Evolutionary conservation across 2,797 vertebrate genomes (phyloP).

Genomic region (Dendrocincla tyrannina): DNA sequence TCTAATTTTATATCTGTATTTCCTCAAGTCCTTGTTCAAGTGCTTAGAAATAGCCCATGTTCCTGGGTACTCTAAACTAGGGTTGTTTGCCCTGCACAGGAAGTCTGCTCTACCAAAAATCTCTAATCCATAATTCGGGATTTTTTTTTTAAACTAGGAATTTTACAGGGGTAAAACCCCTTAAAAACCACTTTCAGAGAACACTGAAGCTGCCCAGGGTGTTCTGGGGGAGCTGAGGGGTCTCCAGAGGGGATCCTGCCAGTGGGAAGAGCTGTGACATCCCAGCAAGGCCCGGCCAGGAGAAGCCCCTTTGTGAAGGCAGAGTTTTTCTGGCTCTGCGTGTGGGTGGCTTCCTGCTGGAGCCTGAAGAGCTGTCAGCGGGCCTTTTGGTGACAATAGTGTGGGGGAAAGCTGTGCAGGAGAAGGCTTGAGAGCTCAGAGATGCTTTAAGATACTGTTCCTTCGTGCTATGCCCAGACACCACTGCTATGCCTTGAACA

Average conservation of each 20-base stretch:
- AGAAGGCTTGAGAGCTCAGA: neutral
- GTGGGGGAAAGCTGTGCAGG: constrained; percentile 13
- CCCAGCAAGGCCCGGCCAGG: neutral
- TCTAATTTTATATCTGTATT: neutral
- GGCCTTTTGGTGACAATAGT: neutral
- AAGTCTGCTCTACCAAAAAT: neutral
- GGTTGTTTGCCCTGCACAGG: neutral
- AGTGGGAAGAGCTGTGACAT: neutral
- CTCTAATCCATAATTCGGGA: neutral
- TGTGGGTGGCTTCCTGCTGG: constrained; percentile 38
- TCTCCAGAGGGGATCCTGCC: neutral
- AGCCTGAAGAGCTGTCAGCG: neutral
- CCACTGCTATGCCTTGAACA: neutral
- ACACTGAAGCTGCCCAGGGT: too few species aligned
- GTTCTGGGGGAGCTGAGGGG: neutral
- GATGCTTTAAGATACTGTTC: neutral
- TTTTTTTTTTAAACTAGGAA: neutral
- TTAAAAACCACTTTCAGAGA: too few species aligned
- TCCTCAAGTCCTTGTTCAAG: neutral
- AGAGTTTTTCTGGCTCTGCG: neutral
- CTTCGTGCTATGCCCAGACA: neutral
- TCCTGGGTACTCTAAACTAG: neutral
- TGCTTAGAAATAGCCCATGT: neutral
- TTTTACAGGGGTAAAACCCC: neutral
- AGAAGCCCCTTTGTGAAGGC: neutral